A percentile compares a stretch with the other conserved stretches of the same genome.
phyloP scores from a whole-genome alignment of 2,113 vertebrate species.

The Hippoglossus stenolepis region DNA sequence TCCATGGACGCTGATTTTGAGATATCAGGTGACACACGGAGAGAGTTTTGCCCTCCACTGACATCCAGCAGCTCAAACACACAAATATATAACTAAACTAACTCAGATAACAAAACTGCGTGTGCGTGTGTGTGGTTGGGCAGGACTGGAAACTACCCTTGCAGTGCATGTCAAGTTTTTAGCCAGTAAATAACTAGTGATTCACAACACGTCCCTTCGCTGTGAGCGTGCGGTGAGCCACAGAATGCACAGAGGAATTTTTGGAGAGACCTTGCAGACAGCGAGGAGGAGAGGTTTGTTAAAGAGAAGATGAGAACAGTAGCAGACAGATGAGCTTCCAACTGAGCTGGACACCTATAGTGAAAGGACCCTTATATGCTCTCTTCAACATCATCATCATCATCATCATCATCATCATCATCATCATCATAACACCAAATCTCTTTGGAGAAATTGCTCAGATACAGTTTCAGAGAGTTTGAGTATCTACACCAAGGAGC shows the following conservation, averaged over 20 bases:
- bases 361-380: not conserved
- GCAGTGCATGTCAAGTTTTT: constrained; percentile 19
- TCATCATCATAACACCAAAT: too few species aligned
- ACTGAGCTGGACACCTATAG: not conserved
- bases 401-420: too few species aligned
- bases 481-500: too few species aligned
- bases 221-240: constrained; percentile 56
- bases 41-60: constrained; percentile 4
- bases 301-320: not conserved
- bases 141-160: constrained; percentile 17
- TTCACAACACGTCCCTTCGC: constrained; percentile 30
- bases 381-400: not conserved
- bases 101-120: not conserved
- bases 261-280: not conserved
- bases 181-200: constrained; percentile 20
- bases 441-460: not conserved
- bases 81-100: constrained; percentile 1
- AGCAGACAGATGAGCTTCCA: not conserved
- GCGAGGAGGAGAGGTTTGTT: not conserved
- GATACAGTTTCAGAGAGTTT: too few species aligned
- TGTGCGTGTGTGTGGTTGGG: not conserved
- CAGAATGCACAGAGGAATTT: constrained; percentile 55
- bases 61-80: constrained; percentile 18
- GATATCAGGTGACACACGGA: constrained; percentile 44
- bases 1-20: constrained; percentile 53